Evolutionary conservation across 2,888 invertebrate species (phyloP).

Genomic region (Monoplex corrugatus): DNA sequence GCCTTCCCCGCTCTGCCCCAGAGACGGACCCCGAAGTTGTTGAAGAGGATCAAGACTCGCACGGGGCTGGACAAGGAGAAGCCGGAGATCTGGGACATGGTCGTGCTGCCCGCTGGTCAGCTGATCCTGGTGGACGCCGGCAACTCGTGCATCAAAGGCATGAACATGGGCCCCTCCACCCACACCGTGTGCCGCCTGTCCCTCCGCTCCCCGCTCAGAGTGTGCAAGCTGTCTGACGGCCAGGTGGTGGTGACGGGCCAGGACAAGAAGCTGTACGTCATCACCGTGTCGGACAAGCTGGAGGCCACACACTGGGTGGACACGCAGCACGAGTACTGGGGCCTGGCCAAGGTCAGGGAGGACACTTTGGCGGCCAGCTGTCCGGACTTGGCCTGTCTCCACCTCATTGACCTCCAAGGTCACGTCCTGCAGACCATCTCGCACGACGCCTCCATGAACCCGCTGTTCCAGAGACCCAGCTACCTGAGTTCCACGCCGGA

Average conservation of each 20-base stretch:
- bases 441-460: conserved; percentile 41
- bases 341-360: conserved; percentile 29
- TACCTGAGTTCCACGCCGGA: conserved; percentile 36
- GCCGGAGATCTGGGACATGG: conserved; percentile 46
- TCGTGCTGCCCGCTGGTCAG: conserved; percentile 37
- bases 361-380: conserved; percentile 36
- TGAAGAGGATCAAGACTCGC: conserved; percentile 36
- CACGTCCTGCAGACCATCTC: conserved; percentile 39
- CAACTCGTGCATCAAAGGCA: conserved; percentile 42
- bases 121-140: conserved; percentile 40
- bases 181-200: conserved; percentile 36
- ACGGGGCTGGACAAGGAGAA: conserved; percentile 44
- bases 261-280: conserved; percentile 39
- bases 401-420: conserved; percentile 41
- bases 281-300: conserved; percentile 40
- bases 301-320: conserved; percentile 19
- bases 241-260: conserved; percentile 41
- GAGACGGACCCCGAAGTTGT: conserved; percentile 39
- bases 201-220: conserved; percentile 21
- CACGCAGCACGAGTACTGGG: conserved; percentile 45
- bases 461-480: conserved; percentile 34
- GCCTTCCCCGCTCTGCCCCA: conserved; percentile 10
- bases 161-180: conserved; percentile 46
- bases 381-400: conserved; percentile 17
- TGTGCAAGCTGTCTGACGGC: conserved; percentile 32